Conservation (phyloP, 2,113 vertebrate species). For the Guaruba guarouba region DNA sequence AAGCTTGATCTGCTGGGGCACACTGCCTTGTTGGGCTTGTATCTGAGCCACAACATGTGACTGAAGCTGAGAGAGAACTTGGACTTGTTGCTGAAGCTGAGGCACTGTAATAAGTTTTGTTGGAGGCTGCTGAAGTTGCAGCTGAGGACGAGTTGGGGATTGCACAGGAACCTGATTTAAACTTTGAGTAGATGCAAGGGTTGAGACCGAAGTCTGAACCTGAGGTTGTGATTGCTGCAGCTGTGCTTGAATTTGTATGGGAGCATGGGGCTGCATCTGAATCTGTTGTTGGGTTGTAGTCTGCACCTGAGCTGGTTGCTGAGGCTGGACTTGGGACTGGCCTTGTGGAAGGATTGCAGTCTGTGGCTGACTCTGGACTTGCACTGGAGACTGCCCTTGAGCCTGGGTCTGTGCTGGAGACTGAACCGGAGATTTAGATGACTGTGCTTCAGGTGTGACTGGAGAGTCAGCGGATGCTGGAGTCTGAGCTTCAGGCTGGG, state of each 20-base stretch:
- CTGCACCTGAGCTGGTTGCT: constrained; percentile 75
- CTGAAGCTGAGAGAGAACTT: constrained; percentile 88
- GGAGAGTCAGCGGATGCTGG: constrained; percentile 30
- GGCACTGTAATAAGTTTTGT: constrained; percentile 82
- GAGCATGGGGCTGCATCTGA: constrained; percentile 69
- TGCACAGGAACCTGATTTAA: constrained; percentile 74
- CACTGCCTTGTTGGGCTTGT: constrained; percentile 83
- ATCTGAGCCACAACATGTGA: constrained; percentile 75
- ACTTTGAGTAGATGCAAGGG: constrained; percentile 67
- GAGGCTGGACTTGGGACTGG: constrained; percentile 70
- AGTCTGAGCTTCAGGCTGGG: constrained; percentile 58
- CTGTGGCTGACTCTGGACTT: constrained; percentile 63
- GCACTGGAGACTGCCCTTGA: constrained; percentile 68
- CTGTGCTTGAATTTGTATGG: constrained; percentile 79
- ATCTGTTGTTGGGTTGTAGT: constrained; percentile 68
- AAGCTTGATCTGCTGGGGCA: constrained; percentile 89
- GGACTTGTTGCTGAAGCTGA: constrained; percentile 87
- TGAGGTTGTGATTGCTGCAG: constrained; percentile 75
- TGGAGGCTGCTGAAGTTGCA: constrained; percentile 82
- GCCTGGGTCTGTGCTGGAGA: constrained; percentile 76
- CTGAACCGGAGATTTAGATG: constrained; percentile 65
- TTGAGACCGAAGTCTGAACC: constrained; percentile 76
- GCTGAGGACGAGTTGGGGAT: constrained; percentile 76
- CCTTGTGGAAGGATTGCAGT: constrained; percentile 63
- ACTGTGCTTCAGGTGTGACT: constrained; percentile 64